Evolutionary conservation across 2,888 invertebrate species (phyloP).

Genomic region (Clivina fossor): DNA sequence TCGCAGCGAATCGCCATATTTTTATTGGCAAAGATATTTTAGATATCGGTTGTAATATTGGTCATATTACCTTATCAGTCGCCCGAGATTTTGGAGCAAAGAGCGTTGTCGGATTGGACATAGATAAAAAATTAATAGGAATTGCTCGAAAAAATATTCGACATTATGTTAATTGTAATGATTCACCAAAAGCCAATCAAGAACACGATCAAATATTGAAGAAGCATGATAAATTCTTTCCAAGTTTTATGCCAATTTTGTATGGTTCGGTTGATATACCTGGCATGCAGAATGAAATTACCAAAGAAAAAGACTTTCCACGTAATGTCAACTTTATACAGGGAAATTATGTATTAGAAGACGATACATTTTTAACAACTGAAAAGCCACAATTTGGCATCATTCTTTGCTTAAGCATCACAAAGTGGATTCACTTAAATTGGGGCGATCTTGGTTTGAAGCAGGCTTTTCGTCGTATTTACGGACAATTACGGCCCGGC

Average conservation of each 20-base stretch:
- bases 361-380: constrained; percentile 76
- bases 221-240: constrained; percentile 65
- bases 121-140: constrained; percentile 80
- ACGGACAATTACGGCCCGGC: constrained; percentile 87
- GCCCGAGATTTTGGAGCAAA: constrained; percentile 84
- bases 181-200: constrained; percentile 44
- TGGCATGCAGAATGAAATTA: constrained; percentile 50
- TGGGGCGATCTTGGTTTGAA: constrained; percentile 95
- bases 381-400: constrained; percentile 92
- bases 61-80: constrained; percentile 88
- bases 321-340: constrained; percentile 88
- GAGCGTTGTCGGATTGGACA: constrained; percentile 90
- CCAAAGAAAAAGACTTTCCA: constrained; percentile 69
- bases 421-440: constrained; percentile 98
- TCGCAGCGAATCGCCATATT: constrained; percentile 76
- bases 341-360: constrained; percentile 92
- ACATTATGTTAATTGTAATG: constrained; percentile 61
- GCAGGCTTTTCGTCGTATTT: constrained; percentile 88
- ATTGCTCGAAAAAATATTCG: constrained; percentile 73
- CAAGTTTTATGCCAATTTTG: constrained; percentile 83
- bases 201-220: constrained; percentile 17
- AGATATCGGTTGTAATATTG: constrained; percentile 97
- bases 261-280: constrained; percentile 78
- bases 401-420: constrained; percentile 91
- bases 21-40: constrained; percentile 89